Percentiles rank a stretch among this genome's conserved stretches.
Conservation (phyloP, 2,797 vertebrate species). For the Chaetodon trifasciatus region DNA sequence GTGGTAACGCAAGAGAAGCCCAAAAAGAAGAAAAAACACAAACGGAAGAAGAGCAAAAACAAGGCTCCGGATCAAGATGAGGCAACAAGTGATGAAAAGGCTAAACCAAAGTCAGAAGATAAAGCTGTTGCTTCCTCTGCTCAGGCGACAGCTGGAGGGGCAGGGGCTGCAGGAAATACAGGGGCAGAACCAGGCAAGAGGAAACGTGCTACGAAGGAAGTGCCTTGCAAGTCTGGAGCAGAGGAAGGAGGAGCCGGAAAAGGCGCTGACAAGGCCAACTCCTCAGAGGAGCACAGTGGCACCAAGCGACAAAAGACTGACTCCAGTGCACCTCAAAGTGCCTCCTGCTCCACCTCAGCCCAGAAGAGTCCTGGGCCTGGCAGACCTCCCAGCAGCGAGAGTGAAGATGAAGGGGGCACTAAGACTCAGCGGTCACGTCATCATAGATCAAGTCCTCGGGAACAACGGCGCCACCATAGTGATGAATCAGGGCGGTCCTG, state of each 20-base stretch:
- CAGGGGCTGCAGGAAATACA: constrained; percentile 56
- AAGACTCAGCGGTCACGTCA: constrained; percentile 86
- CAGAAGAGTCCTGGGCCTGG: constrained; percentile 82
- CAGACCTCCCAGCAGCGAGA: constrained; percentile 91
- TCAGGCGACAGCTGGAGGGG: constrained; percentile 47
- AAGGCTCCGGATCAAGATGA: constrained; percentile 77
- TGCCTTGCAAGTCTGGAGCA: constrained; percentile 83
- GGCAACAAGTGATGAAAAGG: constrained; percentile 68
- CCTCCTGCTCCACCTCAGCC: constrained; percentile 85
- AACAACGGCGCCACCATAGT: constrained; percentile 89
- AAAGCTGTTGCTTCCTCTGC: constrained; percentile 66
- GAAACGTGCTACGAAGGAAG: constrained; percentile 87
- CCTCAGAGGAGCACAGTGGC: constrained; percentile 88
- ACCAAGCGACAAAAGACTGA: constrained; percentile 88
- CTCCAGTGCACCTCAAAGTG: constrained; percentile 70
- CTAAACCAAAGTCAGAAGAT: constrained; percentile 76
- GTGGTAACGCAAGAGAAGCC: constrained; percentile 89
- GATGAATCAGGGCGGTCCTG: constrained; percentile 92
- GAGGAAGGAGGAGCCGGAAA: constrained; percentile 86
- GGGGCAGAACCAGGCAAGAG: constrained; percentile 86
- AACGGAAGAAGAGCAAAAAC: constrained; percentile 94
- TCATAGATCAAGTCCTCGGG: constrained; percentile 85
- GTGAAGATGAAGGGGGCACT: constrained; percentile 89
- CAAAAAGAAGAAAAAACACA: constrained; percentile 95
- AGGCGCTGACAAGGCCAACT: constrained; percentile 81